These are phyloP conservation scores for Drosophila kambysellisi DNA, from an alignment of 2,888 invertebrate species.

Conservation along the genomic window DNA sequence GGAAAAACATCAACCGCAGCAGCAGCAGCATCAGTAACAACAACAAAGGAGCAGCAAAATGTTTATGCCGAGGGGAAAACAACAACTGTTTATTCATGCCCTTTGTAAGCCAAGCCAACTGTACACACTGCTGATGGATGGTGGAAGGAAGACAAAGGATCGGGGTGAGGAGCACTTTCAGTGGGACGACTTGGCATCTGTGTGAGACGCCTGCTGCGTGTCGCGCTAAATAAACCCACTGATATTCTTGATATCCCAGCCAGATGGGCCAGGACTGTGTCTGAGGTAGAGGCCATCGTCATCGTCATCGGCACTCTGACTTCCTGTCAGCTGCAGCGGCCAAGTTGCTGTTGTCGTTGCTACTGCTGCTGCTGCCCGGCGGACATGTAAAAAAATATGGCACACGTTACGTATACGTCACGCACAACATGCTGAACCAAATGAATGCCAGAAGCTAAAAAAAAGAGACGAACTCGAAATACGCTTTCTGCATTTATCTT, in stretches of 20 bases:
- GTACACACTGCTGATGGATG: neutral
- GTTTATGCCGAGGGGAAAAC: neutral
- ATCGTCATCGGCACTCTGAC: slow-evolving; percentile 48
- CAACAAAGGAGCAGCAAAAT: slow-evolving; percentile 10
- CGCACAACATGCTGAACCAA: slow-evolving; percentile 49
- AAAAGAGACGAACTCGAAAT: slow-evolving; percentile 17
- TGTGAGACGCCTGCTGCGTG: slow-evolving; percentile 44
- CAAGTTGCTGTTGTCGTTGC: slow-evolving; percentile 27
- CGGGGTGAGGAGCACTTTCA: neutral
- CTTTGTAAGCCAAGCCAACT: slow-evolving; percentile 36
- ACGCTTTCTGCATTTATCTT: neutral
- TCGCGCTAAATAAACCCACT: slow-evolving; percentile 57
- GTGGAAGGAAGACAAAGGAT: neutral
- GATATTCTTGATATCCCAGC: slow-evolving; percentile 48
- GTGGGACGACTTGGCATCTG: slow-evolving; percentile 38
- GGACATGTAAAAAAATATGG: slow-evolving; percentile 73
- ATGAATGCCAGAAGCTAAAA: slow-evolving; percentile 15
- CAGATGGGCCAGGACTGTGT: neutral
- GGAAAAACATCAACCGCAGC: slow-evolving; percentile 15
- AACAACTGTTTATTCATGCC: slow-evolving; percentile 54
- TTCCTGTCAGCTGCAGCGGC: slow-evolving; percentile 54
- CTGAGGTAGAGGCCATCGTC: slow-evolving; percentile 17
- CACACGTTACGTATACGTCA: slow-evolving; percentile 76
- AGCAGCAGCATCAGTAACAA: slow-evolving; percentile 26
- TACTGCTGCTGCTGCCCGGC: slow-evolving; percentile 40